Conservation (phyloP, 2,113 vertebrate genomes). For the Oxyura jamaicensis region DNA sequence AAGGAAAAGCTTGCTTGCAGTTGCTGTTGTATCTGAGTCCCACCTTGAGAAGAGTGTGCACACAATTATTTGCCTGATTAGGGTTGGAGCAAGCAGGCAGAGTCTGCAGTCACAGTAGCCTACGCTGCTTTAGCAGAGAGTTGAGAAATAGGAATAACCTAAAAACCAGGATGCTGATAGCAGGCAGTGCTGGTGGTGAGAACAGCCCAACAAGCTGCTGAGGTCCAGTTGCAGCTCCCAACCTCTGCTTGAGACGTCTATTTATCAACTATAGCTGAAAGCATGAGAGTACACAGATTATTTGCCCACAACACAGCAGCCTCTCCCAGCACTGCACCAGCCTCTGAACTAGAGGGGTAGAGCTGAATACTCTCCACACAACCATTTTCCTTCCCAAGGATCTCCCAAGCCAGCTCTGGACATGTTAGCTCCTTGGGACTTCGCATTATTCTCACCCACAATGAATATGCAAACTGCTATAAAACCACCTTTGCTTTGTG, state of each 20-base stretch:
- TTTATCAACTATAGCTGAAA: not conserved
- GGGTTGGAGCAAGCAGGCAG: not conserved
- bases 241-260: not conserved
- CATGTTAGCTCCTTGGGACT: not conserved
- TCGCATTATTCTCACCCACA: not conserved
- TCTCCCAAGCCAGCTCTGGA: not conserved
- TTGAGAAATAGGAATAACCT: not conserved
- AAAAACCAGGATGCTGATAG: not conserved
- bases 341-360: not conserved
- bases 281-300: not conserved
- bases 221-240: not conserved
- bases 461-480: not conserved
- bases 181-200: not conserved
- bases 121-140: fast-evolving
- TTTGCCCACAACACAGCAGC: not conserved
- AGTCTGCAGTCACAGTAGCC: not conserved
- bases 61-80: not conserved
- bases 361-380: not conserved
- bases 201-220: not conserved
- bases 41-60: not conserved
- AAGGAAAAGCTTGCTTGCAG: not conserved
- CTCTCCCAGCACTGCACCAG: not conserved
- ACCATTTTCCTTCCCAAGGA: not conserved
- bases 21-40: not conserved
- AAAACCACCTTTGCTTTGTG: not conserved